Evolutionary conservation across 2,888 invertebrate species (phyloP), one percentile per base, ranked within the genome.

Genomic region (Rutpela maculata): DNA sequence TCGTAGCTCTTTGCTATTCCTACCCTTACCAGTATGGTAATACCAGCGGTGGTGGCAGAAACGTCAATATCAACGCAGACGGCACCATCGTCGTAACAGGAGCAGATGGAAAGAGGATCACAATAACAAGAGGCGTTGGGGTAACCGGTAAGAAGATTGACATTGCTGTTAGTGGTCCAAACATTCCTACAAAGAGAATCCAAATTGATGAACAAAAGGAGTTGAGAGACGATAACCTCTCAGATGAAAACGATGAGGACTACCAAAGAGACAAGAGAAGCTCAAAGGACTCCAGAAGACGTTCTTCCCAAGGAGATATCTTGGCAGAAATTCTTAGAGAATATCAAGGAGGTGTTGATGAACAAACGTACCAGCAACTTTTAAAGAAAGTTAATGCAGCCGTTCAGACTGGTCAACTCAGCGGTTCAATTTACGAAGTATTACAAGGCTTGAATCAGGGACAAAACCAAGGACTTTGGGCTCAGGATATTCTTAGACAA

Each of bases 51-150:
- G 67, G 77, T 9, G 70, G 68, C 11, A 81, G 78, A 66, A 78
- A 69, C 56, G 77, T 84, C 19, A 72, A 74, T 50, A 75, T 84
- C 65, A 76, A 78, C 74, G 81, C 83, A 18, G 84, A 85, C 71
- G 84, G 84, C n/a, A 84, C 79, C 57, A 83, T 85, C 62, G 65
- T 81, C 22, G 82, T 85, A 59, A 75, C 67, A 12, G 77, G 71
- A 2, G 74, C 74, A 9, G 69, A 70, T 50, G 85, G 84, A 10
- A 84, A 78, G 43, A 79, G 77, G 18, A 78, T 85, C 11, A 72
- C 75, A 18, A 84, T 85, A 38, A 68, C 78, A 57, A 82, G 74
- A 60, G 74, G 73, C 10, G 35, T 71, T 15, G 83, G 81, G 55
- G 76, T 26, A n/a, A 72, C 74, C 43, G 85, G 83, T n/a, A 77